Evolutionary conservation across 2,797 vertebrate species (phyloP), one percentile per base, ranked within the genome.

Genomic region (Bufotes viridis): DNA sequence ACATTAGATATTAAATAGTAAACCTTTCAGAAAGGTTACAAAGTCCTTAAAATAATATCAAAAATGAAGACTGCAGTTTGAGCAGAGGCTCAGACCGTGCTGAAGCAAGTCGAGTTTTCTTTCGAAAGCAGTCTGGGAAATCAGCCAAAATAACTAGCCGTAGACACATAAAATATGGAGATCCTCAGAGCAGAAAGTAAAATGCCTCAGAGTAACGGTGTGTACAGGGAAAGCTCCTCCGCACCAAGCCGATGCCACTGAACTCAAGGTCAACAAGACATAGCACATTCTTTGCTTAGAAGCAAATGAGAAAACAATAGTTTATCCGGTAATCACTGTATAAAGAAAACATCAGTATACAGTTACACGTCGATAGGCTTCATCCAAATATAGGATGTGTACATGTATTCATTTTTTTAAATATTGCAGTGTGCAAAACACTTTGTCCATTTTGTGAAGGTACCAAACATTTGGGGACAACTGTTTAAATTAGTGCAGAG

Each of bases 31-130:
- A 84, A 81, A 81, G 67, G 57, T 74, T 74, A 63, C 22, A 86
- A 86, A 86, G 51, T 58, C 12, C 5, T 49, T 5, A 76, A 42
- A 26, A 14, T 3, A 20, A 53, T 4, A 83, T 57, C 20, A 87
- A 69, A 78, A 51, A 49, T 17, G 17, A n/a, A 65, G 42, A 53
- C 53, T 78, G 8, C 13, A 51, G 49, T 13, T 72, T 89, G 88
- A 83, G 49, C 20, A 10, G 22, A 22, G 70, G 88, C 85, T 85
- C 51, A 74, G 88, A 79, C 57, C 74, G 63, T 87, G 88, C 74
- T 87, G 20, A 2, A 78, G 51, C 84, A 82, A 88, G 60, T 57
- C 0, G 51, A 78, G 63, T 87, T 89, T 89, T 89, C 55, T 89
- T 86, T 89, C 81, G 88, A 83, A 20, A 20, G 57, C 18, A 42